Evolutionary conservation across 2,797 vertebrate species (phyloP).

Genomic region (Pipistrellus kuhlii): DNA sequence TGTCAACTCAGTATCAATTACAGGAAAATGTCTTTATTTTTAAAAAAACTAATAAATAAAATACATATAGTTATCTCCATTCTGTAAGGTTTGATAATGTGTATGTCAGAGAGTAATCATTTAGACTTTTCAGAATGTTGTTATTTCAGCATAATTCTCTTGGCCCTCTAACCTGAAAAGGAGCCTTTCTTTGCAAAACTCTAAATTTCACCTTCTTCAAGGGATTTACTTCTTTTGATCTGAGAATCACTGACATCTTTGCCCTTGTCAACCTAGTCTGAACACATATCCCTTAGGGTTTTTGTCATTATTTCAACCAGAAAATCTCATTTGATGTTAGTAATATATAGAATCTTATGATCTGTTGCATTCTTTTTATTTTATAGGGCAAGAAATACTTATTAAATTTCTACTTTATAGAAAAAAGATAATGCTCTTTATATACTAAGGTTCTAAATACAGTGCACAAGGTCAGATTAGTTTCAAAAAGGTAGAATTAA

Average conservation of each 20-base stretch:
- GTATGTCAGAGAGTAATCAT: neutral
- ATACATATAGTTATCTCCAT: neutral
- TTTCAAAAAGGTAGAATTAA: conserved; percentile 33
- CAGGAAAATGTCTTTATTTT: neutral
- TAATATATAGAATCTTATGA: neutral
- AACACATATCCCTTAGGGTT: neutral
- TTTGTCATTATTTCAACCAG: conserved; percentile 1
- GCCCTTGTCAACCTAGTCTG: neutral
- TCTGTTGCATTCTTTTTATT: neutral
- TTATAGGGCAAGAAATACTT: conserved; percentile 38
- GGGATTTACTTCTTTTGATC: conserved; percentile 45
- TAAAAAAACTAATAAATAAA: conserved; percentile 2
- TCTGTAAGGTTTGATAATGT: neutral
- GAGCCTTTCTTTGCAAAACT: neutral
- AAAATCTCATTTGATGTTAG: neutral
- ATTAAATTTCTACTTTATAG: neutral
- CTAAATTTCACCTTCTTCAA: neutral
- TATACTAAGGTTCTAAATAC: neutral
- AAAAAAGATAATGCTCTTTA: neutral
- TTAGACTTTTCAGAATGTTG: neutral
- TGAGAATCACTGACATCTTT: neutral
- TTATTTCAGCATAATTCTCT: conserved; percentile 1
- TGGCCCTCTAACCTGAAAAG: conserved; percentile 1
- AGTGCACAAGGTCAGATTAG: neutral
- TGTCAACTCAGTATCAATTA: neutral